Conservation (phyloP, 92 coral and sea anemone species). For the Palythoa caribaeorum region DNA sequence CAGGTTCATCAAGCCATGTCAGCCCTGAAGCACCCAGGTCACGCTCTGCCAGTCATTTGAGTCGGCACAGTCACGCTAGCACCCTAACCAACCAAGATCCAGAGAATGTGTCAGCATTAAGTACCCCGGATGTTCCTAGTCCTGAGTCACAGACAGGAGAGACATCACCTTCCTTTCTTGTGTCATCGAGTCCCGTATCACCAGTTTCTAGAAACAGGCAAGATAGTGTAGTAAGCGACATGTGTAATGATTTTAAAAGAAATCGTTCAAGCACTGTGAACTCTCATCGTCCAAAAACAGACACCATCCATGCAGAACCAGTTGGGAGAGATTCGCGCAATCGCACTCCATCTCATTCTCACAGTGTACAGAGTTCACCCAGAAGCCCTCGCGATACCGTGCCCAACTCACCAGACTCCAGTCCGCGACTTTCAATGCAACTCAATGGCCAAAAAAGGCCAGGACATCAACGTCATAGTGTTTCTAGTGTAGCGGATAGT, state of each 20-base stretch:
- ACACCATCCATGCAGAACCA: conserved; percentile 65
- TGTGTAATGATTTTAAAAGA: conserved; percentile 40
- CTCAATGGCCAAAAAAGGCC: conserved; percentile 49
- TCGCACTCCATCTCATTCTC: conserved; percentile 24
- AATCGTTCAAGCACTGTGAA: conserved; percentile 68
- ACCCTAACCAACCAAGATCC: conserved; percentile 49
- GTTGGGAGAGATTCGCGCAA: conserved; percentile 47
- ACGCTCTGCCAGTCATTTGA: conserved; percentile 74
- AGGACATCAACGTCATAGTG: conserved; percentile 77
- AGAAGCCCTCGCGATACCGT: conserved; percentile 65
- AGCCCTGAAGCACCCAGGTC: conserved; percentile 72
- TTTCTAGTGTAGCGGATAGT: conserved; percentile 89
- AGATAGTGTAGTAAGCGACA: conserved; percentile 70
- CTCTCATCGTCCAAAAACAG: conserved; percentile 64
- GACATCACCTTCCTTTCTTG: conserved; percentile 58
- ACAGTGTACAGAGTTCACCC: conserved; percentile 68
- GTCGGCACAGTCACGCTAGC: conserved; percentile 71
- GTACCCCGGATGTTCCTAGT: conserved; percentile 72
- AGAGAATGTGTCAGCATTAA: conserved; percentile 53
- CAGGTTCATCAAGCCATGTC: conserved; percentile 54
- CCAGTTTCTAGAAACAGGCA: conserved; percentile 55
- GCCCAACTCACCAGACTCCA: conserved; percentile 61
- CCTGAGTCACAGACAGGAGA: conserved; percentile 71
- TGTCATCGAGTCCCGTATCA: conserved; percentile 68
- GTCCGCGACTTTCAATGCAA: conserved; percentile 63